Evolutionary conservation across 2,888 invertebrate species (phyloP), one percentile per base, ranked within the genome.

Genomic region (Metalampra italica): DNA sequence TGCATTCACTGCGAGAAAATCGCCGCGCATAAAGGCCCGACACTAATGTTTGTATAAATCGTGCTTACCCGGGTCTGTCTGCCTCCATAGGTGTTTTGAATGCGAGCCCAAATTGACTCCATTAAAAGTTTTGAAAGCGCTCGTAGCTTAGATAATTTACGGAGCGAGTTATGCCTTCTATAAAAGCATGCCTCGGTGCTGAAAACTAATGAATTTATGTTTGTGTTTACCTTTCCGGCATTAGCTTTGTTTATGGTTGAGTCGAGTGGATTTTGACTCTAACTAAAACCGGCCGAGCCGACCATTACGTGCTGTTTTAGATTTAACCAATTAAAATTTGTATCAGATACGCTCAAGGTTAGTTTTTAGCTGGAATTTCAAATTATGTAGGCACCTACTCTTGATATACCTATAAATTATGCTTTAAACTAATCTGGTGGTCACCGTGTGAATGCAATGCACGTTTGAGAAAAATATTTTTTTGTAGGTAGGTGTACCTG

Each of bases 91-190:
- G 72, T 82, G 80, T 84, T 87, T 87, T 86, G 83, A 86, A 85
- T 83, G 78, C 78, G 80, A 74, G 67, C 77, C 82, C 78, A 85
- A 86, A 88, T 86, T 86, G 86, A 84, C 82, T 86, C 86, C 88
- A 88, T 88, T 88, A 88, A 87, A 88, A 87, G 80, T 88, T 87
- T 76, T 81, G 82, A 84, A 86, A 86, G 86, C 84, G 77, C 78
- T 81, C 82, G 75, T 76, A 81, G 85, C 82, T 86, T 82, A 85
- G 82, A 85, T 85, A 86, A 88, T 87, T 87, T 83, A 83, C 77
- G 69, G 78, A 67, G 75, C 72, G 82, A 85, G 85, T 85, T 83
- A 81, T 80, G 76, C 80, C 68, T 70, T 79, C 73, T 81, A 82
- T 79, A 80, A 78, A 79, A 78, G 78, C 76, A 75, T 74, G 76